A percentile compares a stretch with the other conserved stretches of the same genome.
phyloP scores from a whole-genome alignment of 2,797 vertebrate genomes.

The Anas georgica region DNA sequence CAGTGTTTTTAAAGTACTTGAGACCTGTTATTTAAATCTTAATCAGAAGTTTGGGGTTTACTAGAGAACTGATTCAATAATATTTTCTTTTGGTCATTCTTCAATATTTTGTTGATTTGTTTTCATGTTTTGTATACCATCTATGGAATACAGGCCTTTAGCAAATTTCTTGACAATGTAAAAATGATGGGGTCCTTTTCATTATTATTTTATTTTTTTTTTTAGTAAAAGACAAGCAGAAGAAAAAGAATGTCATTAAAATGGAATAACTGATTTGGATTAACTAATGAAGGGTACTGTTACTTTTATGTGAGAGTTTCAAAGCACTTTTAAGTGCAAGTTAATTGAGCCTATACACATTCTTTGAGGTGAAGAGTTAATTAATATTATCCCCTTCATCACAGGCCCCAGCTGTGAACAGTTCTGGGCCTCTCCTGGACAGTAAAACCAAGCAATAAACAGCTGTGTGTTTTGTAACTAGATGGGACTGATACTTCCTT shows the following conservation, averaged over 20 bases:
- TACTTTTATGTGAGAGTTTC: neutral
- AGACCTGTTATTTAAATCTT: neutral
- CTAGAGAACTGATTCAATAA: neutral
- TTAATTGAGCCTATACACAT: neutral
- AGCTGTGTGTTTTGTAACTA: neutral
- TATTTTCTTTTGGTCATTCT: neutral
- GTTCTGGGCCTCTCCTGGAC: neutral
- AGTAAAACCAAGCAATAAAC: neutral
- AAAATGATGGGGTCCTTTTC: neutral
- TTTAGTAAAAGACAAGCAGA: neutral
- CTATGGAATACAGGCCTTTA: neutral
- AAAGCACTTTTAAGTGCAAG: neutral
- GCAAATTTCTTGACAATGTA: neutral
- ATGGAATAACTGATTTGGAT: neutral
- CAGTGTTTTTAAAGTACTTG: neutral
- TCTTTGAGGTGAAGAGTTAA: neutral
- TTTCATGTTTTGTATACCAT: neutral
- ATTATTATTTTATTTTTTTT: neutral
- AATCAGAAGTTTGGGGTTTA: neutral
- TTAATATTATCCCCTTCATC: neutral
- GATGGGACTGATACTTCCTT: neutral
- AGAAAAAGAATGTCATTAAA: neutral
- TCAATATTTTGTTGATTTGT: neutral
- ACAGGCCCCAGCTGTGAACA: neutral
- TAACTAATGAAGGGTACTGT: neutral